Evolutionary conservation across 2,888 invertebrate genomes (phyloP), one percentile per base, ranked within the genome.

Genomic region (Calameuta filiformis): DNA sequence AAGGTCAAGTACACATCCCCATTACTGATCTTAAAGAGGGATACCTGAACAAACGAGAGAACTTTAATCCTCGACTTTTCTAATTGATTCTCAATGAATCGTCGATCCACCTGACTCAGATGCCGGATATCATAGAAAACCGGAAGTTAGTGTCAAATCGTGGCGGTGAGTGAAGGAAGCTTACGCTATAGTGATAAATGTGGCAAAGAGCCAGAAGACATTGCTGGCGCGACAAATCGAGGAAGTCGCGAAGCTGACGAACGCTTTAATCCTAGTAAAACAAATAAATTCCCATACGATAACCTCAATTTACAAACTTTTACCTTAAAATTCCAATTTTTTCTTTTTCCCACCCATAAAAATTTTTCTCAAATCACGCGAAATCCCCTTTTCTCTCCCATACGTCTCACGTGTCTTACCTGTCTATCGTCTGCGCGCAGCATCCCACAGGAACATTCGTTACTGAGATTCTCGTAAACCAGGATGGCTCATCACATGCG

Each of bases 401-500:
- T 23, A 9, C 71, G 71, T 31, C 71, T 12, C 23, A 0, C 15
- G 35, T 31, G 33, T 73, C 73, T 35, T 12, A 15, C 73, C n/a
- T 30, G 30, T 6, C 23, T 30, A 69, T 6, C 23, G 23, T 56
- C 23, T 12, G 15, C 31, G 71, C 71, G 31, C 33, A 31, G 71
- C 31, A 30, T 33, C 33, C 31, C 23, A 30, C 33, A 31, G 31
- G 71, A 33, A 30, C 31, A 71, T 15, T 56, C 71, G 31, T 31
- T 31, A 33, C 33, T 9, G 71, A 56, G 23, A 71, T 30, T 30
- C 71, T 31, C 71, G 31, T 33, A 30, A 71, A 78, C 33, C 75
- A 84, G 73, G 77, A 91, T 91, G 91, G 90, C 91, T 74, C 89
- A 86, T 82, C 89, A 91, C 81, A 79, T 91, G 81, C 86, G 89